These are phyloP conservation scores for Stenodema calcarata DNA, from an alignment of 2,888 invertebrate species.

Conservation along the genomic window DNA sequence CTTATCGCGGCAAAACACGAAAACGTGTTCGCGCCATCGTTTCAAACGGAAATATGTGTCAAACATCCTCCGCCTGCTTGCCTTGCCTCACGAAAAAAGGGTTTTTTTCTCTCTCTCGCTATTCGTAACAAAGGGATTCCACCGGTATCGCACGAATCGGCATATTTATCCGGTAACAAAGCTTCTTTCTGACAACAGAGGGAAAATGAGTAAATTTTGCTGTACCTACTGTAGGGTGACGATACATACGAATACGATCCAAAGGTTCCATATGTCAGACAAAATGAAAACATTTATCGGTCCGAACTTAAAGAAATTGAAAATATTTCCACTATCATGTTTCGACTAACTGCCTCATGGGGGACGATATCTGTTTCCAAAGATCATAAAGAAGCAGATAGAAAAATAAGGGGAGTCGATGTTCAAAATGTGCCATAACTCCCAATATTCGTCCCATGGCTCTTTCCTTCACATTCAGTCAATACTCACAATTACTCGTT, in stretches of 20 bases:
- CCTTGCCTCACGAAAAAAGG: not conserved
- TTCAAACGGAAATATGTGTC: slow-evolving; percentile 8
- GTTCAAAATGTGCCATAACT: no score
- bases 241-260: not conserved
- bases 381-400: no score
- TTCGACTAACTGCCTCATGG: no score
- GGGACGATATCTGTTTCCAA: no score
- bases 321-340: no score
- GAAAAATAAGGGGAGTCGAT: no score
- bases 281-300: not conserved
- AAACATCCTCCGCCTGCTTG: not conserved
- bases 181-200: not conserved
- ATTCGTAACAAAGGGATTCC: not conserved
- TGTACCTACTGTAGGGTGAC: not conserved
- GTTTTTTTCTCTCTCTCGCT: not conserved
- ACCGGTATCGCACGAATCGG: slow-evolving; percentile 1
- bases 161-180: slow-evolving; percentile 8
- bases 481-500: no score
- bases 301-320: no score
- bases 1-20: slow-evolving; percentile 5
- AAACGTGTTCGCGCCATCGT: not conserved
- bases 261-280: not conserved
- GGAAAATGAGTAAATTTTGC: not conserved
- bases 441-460: no score
- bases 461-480: no score